These are phyloP conservation scores for Byasa hedistus DNA, from an alignment of 2,888 invertebrate species.

Conservation along the genomic window DNA sequence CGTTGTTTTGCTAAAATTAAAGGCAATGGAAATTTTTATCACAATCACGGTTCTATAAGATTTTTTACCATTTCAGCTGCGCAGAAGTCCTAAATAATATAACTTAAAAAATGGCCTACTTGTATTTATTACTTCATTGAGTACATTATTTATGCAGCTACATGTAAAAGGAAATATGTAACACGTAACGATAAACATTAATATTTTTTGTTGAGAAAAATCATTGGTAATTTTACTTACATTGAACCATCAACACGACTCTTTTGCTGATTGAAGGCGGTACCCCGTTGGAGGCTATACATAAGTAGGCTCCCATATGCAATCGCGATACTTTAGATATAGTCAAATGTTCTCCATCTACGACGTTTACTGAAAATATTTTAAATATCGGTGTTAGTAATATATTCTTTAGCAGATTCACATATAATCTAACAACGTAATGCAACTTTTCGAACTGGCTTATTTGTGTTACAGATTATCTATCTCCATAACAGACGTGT, in stretches of 20 bases:
- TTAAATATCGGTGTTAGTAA: background rate
- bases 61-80: background rate
- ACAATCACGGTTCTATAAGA: background rate
- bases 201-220: too few relatives aligned
- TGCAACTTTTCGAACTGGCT: background rate
- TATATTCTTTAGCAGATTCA: background rate
- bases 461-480: background rate
- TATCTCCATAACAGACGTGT: background rate
- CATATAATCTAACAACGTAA: background rate
- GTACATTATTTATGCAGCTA: too few relatives aligned
- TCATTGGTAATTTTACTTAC: slow-evolving; percentile 78
- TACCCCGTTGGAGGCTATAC: slow-evolving; percentile 95
- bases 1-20: slow-evolving; percentile 45
- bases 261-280: slow-evolving; percentile 94
- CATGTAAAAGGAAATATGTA: too few relatives aligned
- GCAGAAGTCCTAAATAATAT: background rate
- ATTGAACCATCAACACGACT: slow-evolving; percentile 90
- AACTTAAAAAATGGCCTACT: background rate
- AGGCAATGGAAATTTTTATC: slow-evolving; percentile 13
- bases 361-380: slow-evolving; percentile 85
- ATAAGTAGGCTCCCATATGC: slow-evolving; percentile 95
- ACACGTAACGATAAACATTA: too few relatives aligned
- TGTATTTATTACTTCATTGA: background rate
- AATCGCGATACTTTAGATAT: slow-evolving; percentile 93
- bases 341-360: slow-evolving; percentile 92